Evolutionary conservation across 1,140 invertebrate genomes (phyloP).

Genomic region (Drosophila tristis): DNA sequence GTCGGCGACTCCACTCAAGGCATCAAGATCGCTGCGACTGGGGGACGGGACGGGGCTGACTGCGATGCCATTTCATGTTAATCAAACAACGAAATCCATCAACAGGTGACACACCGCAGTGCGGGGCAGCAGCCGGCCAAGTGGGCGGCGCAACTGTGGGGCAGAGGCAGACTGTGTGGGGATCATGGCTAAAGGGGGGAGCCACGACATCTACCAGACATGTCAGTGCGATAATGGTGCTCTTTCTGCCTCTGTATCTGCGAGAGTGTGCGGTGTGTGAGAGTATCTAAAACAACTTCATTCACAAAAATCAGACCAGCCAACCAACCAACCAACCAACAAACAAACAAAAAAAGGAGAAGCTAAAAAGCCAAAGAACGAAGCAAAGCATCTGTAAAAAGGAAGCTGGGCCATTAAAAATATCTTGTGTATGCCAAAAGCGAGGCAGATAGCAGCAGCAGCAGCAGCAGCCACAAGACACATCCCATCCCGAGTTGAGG

Average conservation of each 20-base stretch:
- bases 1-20: constrained; percentile 59
- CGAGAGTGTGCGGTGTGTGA: background rate
- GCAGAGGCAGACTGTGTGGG: constrained; percentile 19
- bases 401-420: constrained; percentile 81
- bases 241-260: constrained; percentile 41
- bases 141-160: constrained; percentile 31
- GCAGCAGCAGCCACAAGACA: constrained; percentile 25
- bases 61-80: constrained; percentile 78
- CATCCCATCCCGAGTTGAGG: constrained; percentile 10
- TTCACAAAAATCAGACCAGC: constrained; percentile 79
- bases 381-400: constrained; percentile 54
- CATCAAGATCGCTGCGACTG: constrained; percentile 51
- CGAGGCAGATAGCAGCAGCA: constrained; percentile 60
- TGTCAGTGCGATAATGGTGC: constrained; percentile 81
- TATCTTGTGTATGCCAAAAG: constrained; percentile 78
- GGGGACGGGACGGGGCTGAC: constrained; percentile 9
- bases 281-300: constrained; percentile 74
- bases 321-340: constrained; percentile 34
- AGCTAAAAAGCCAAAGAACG: constrained; percentile 18
- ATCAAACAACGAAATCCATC: constrained; percentile 82
- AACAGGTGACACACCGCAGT: constrained; percentile 75
- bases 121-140: constrained; percentile 15
- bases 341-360: background rate
- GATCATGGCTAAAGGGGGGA: constrained; percentile 2
- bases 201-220: constrained; percentile 69